These are phyloP conservation scores for Centropus bengalensis DNA, from an alignment of 2,113 vertebrate genomes.

Conservation along the genomic window DNA sequence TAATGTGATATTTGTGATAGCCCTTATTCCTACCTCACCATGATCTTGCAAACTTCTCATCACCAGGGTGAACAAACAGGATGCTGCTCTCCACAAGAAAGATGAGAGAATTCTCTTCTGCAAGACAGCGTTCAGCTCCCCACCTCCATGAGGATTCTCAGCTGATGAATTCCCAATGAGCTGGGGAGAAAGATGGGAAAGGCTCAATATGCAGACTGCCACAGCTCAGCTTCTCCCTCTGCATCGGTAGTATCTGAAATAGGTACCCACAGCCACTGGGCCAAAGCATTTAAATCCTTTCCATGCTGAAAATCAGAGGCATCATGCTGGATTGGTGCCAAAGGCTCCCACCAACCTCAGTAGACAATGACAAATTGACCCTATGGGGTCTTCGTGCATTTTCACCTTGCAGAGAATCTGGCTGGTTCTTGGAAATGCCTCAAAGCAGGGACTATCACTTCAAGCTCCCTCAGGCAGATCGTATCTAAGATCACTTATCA, in stretches of 20 bases:
- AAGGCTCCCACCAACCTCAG: neutral
- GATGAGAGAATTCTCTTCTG: neutral
- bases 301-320: neutral
- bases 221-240: neutral
- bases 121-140: neutral
- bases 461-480: neutral
- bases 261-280: neutral
- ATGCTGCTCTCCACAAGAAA: neutral
- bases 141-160: neutral
- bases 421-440: fast-evolving
- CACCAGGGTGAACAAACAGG: neutral
- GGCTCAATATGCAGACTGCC: neutral
- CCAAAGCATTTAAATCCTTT: neutral
- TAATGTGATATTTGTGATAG: neutral
- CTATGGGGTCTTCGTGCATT: fast-evolving
- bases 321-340: neutral
- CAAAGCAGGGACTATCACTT: neutral
- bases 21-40: neutral
- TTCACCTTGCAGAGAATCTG: neutral
- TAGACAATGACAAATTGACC: neutral
- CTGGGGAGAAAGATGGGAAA: neutral
- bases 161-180: neutral
- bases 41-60: neutral
- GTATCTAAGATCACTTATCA: neutral
- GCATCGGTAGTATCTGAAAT: fast-evolving